phyloP scores from a whole-genome alignment of 2,797 vertebrate genomes.

The Falco novaeseelandiae region DNA sequence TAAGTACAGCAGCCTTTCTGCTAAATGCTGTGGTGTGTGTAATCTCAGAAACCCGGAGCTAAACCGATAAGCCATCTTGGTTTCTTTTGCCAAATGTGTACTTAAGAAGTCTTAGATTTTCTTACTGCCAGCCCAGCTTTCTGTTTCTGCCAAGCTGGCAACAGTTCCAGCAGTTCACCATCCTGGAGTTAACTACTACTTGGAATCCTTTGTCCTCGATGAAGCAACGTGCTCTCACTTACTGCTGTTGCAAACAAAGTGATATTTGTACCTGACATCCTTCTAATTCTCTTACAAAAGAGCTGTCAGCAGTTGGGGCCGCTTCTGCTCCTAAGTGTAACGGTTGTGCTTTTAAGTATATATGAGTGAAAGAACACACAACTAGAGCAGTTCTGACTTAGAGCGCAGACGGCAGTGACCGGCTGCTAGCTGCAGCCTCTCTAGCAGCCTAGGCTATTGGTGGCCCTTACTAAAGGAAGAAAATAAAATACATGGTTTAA shows the following conservation, averaged over 20 bases:
- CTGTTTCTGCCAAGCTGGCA: constrained; percentile 22
- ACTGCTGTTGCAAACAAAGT: background rate
- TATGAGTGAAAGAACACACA: background rate
- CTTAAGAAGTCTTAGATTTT: constrained; percentile 10
- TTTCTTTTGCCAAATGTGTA: constrained; percentile 13
- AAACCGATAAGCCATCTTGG: background rate
- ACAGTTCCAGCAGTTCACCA: background rate
- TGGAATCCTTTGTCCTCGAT: background rate
- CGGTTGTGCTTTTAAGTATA: background rate
- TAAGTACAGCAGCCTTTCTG: background rate
- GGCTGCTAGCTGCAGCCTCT: background rate
- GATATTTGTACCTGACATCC: background rate
- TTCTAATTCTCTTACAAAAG: background rate
- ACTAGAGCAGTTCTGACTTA: background rate
- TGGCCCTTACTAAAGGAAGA: background rate
- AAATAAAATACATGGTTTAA: background rate
- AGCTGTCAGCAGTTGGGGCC: background rate
- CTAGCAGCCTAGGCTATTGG: background rate
- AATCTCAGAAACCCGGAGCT: constrained; percentile 12
- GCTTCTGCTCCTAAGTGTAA: background rate
- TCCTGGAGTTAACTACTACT: background rate
- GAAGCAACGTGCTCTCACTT: background rate
- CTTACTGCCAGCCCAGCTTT: background rate
- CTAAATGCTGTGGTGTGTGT: background rate
- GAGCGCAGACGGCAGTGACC: background rate